Evolutionary conservation across 2,888 invertebrate genomes (phyloP).

Genomic region (Sericinus montela): DNA sequence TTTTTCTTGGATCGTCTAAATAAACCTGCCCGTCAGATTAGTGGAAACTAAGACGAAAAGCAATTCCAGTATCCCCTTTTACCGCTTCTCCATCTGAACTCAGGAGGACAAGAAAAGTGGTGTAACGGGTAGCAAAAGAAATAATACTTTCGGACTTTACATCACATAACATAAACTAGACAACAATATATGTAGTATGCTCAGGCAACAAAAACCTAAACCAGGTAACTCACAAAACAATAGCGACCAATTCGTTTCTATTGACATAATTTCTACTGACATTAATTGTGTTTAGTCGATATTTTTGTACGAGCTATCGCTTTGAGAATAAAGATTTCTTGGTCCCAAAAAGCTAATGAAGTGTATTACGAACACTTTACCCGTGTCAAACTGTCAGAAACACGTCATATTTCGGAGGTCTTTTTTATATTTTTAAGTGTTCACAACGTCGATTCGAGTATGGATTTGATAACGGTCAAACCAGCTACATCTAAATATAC

Average conservation of each 20-base stretch:
- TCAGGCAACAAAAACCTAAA: no score
- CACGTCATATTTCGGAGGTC: conserved; percentile 64
- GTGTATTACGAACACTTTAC: conserved; percentile 63
- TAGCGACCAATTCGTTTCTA: conserved; percentile 8
- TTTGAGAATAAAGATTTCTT: conserved; percentile 37
- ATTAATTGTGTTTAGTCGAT: conserved; percentile 18
- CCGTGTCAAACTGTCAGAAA: conserved; percentile 71
- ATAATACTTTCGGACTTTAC: no score
- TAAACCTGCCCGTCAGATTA: no score
- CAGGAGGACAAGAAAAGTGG: no score
- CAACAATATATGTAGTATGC: no score
- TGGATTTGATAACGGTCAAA: conserved; percentile 41
- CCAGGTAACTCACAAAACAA: no score
- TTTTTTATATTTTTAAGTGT: conserved; percentile 48
- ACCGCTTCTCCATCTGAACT: no score
- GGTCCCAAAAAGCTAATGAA: conserved; percentile 63
- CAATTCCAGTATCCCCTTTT: no score
- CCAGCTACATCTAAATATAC: conserved; percentile 28
- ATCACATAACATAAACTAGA: no score
- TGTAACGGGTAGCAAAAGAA: no score
- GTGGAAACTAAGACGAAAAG: no score
- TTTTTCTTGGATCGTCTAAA: no score
- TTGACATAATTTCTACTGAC: conserved; percentile 20
- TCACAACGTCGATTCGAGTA: conserved; percentile 54
- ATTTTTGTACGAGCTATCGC: conserved; percentile 25